A percentile compares a stretch with the other conserved stretches of the same genome.
Evolutionary conservation across 2,113 vertebrate species (phyloP).

Genomic region (Rhinopithecus roxellana): DNA sequence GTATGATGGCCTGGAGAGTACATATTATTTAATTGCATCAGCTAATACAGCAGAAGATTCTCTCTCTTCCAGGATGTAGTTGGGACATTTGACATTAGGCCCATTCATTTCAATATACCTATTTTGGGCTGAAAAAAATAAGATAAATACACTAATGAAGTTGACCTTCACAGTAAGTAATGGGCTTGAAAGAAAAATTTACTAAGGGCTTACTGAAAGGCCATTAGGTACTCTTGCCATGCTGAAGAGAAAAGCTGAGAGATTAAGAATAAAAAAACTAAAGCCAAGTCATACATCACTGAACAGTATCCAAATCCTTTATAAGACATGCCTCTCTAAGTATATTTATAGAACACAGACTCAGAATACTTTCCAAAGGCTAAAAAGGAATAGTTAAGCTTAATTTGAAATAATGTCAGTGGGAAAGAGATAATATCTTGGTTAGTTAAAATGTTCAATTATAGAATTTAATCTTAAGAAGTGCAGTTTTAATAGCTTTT

Average conservation of each 20-base stretch:
- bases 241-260: slow-evolving; percentile 47
- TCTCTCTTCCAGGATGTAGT: slow-evolving; percentile 60
- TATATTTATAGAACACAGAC: not conserved
- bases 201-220: slow-evolving; percentile 63
- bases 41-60: not conserved
- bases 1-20: not conserved
- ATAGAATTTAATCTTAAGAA: slow-evolving; percentile 61
- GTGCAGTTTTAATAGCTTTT: slow-evolving; percentile 15
- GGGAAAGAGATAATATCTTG: slow-evolving; percentile 34
- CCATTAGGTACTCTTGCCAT: slow-evolving; percentile 58
- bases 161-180: slow-evolving; percentile 68
- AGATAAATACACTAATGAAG: slow-evolving; percentile 56
- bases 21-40: slow-evolving; percentile 5
- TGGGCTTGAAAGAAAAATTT: slow-evolving; percentile 61
- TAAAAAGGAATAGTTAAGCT: slow-evolving; percentile 41
- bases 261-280: slow-evolving; percentile 67
- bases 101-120: slow-evolving; percentile 20
- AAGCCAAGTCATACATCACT: slow-evolving; percentile 39
- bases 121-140: slow-evolving; percentile 52
- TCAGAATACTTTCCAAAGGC: slow-evolving; percentile 23
- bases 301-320: slow-evolving; percentile 28
- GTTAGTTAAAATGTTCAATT: slow-evolving; percentile 56
- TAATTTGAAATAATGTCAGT: slow-evolving; percentile 51
- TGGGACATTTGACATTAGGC: not conserved
- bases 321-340: not conserved